Evolutionary conservation across 2,113 vertebrate species (phyloP).

Genomic region (Spermophilus dauricus): DNA sequence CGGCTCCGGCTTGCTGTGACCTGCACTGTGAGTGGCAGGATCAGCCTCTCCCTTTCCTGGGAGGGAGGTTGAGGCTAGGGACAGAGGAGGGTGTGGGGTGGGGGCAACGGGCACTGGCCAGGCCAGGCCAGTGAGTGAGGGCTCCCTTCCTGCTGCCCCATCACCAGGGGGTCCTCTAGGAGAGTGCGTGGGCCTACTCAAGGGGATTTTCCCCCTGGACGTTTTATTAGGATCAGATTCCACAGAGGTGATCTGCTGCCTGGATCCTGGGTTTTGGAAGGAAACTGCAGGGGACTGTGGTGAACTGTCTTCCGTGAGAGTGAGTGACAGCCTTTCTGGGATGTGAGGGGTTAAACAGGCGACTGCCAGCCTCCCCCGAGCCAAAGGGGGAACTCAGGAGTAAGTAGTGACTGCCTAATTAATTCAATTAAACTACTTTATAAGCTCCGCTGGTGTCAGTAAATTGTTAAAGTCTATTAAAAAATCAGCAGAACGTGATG

Average conservation of each 20-base stretch:
- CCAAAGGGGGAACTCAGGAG: conserved; percentile 85
- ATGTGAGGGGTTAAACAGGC: conserved; percentile 80
- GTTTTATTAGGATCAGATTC: background rate
- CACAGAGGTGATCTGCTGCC: fast-evolving
- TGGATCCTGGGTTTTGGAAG: background rate
- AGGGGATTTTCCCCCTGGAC: background rate
- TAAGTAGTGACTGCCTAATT: conserved; percentile 88
- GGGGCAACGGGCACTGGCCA: background rate
- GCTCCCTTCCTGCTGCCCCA: background rate
- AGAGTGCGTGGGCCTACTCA: background rate
- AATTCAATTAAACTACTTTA: conserved; percentile 90
- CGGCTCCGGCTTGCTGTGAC: no score
- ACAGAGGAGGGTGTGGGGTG: background rate
- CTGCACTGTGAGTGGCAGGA: background rate
- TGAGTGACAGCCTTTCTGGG: conserved; percentile 51
- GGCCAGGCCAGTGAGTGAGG: background rate
- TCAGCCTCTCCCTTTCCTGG: background rate
- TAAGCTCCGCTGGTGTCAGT: conserved; percentile 87
- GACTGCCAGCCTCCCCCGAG: conserved; percentile 85
- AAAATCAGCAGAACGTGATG: conserved; percentile 84
- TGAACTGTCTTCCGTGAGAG: background rate
- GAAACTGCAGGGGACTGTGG: fast-evolving
- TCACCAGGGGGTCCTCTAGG: background rate
- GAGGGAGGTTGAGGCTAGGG: background rate
- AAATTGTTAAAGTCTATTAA: conserved; percentile 88